phyloP scores from a whole-genome alignment of 1,140 invertebrate genomes.

The Branchinecta lynchi region DNA sequence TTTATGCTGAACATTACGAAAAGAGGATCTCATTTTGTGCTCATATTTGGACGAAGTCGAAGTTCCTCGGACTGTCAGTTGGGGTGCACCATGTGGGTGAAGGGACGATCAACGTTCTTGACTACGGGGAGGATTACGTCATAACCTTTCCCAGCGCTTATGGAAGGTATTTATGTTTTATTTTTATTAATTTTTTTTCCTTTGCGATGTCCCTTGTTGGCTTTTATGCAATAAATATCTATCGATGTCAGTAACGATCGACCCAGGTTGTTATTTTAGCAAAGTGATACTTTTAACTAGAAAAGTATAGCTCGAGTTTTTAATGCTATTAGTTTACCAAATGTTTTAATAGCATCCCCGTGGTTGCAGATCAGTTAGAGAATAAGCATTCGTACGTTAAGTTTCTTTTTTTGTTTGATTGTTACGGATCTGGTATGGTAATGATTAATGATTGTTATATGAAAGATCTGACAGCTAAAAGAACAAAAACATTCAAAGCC shows the following conservation, averaged over 20 bases:
- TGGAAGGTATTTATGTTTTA: slow-evolving; percentile 42
- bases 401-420: too few species aligned
- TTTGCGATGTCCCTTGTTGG: background rate
- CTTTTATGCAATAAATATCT: too few species aligned
- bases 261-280: background rate
- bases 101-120: slow-evolving; percentile 58
- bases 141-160: slow-evolving; percentile 92
- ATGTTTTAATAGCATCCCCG: too few species aligned
- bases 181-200: slow-evolving; percentile 17
- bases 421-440: too few species aligned
- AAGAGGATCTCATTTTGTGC: slow-evolving; percentile 81
- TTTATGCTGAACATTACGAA: slow-evolving; percentile 85
- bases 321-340: too few species aligned
- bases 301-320: too few species aligned
- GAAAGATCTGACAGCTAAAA: too few species aligned
- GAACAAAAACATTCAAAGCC: too few species aligned
- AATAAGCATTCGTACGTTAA: too few species aligned
- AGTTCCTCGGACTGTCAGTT: slow-evolving; percentile 89
- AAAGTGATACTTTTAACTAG: background rate
- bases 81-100: slow-evolving; percentile 74
- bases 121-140: slow-evolving; percentile 77
- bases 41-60: slow-evolving; percentile 94
- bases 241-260: slow-evolving; percentile 10
- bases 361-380: too few species aligned
- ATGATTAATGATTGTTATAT: too few species aligned